Percentiles rank a stretch among this genome's conserved stretches.
These are phyloP conservation scores for Lordiphosa mommai DNA, from an alignment of 1,140 invertebrate species.

Conservation along the genomic window DNA sequence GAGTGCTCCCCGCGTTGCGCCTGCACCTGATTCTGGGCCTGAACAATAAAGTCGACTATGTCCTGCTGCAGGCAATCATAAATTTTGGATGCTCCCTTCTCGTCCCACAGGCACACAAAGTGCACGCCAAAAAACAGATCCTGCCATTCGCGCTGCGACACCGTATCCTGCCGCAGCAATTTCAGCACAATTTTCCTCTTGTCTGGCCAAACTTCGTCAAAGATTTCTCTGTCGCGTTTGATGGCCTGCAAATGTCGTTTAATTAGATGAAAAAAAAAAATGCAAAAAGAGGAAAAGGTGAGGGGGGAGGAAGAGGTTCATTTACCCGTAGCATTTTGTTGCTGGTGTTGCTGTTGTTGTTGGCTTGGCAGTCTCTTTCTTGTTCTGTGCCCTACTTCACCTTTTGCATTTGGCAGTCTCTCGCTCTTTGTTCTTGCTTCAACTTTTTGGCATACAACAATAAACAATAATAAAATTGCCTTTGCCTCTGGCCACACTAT, in stretches of 20 bases:
- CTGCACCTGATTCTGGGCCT: slow-evolving; percentile 93
- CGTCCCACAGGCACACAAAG: slow-evolving; percentile 97
- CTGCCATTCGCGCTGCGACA: slow-evolving; percentile 97
- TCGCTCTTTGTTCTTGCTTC: slow-evolving; percentile 5
- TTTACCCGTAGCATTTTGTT: slow-evolving; percentile 56
- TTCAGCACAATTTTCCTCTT: slow-evolving; percentile 97
- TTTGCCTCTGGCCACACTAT: too few relatives aligned
- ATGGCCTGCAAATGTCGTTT: slow-evolving; percentile 46
- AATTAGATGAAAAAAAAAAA: slow-evolving; percentile 1
- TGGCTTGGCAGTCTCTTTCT: slow-evolving; percentile 6
- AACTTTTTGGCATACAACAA: too few relatives aligned
- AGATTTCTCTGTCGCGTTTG: slow-evolving; percentile 80
- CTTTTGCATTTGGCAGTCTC: not conserved
- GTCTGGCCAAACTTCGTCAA: slow-evolving; percentile 97
- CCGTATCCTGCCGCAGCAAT: slow-evolving; percentile 92
- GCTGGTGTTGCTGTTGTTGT: slow-evolving; percentile 34
- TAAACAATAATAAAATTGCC: too few relatives aligned
- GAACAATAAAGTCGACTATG: slow-evolving; percentile 96
- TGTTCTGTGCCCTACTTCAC: too few relatives aligned
- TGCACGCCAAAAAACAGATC: slow-evolving; percentile 98
- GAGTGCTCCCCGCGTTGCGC: slow-evolving; percentile 96
- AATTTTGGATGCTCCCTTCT: slow-evolving; percentile 94
- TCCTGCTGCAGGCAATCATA: slow-evolving; percentile 94
- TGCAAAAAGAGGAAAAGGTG: not conserved
- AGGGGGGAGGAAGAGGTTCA: slow-evolving; percentile 22